These are phyloP conservation scores for Apodemia zela DNA, from an alignment of 2,888 invertebrate genomes.

Conservation along the genomic window DNA sequence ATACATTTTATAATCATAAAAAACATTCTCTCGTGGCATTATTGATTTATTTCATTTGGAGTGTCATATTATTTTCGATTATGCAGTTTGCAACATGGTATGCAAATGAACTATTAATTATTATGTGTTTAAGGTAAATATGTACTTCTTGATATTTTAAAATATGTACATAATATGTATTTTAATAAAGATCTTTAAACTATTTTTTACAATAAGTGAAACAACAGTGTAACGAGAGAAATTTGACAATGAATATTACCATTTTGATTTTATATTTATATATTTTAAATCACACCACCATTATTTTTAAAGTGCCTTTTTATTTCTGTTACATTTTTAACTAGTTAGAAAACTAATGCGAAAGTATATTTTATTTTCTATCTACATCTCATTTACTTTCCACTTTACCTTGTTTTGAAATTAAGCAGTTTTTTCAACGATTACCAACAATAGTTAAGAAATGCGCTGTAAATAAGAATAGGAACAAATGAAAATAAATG, in stretches of 20 bases:
- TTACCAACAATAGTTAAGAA: not conserved
- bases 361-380: constrained; percentile 19
- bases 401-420: constrained; percentile 5
- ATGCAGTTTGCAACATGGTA: constrained; percentile 17
- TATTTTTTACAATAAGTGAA: constrained; percentile 71
- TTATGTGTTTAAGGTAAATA: constrained; percentile 38
- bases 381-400: constrained; percentile 14
- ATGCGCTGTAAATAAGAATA: constrained; percentile 11
- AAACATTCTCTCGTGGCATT: constrained; percentile 76
- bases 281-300: constrained; percentile 56
- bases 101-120: constrained; percentile 26
- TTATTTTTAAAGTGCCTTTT: constrained; percentile 71
- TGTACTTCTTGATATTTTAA: constrained; percentile 46
- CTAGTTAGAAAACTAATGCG: constrained; percentile 19
- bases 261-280: constrained; percentile 52
- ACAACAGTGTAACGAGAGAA: constrained; percentile 76
- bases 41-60: constrained; percentile 35
- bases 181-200: constrained; percentile 50
- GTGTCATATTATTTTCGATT: constrained; percentile 22
- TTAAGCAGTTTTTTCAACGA: not conserved
- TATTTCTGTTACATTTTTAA: constrained; percentile 37
- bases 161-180: constrained; percentile 66
- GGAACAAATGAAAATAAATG: not conserved
- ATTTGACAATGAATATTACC: constrained; percentile 51
- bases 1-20: constrained; percentile 71